Base-by-base conservation (phyloP, 2,888 invertebrate species). In the Apotomis turbidana region DNA sequence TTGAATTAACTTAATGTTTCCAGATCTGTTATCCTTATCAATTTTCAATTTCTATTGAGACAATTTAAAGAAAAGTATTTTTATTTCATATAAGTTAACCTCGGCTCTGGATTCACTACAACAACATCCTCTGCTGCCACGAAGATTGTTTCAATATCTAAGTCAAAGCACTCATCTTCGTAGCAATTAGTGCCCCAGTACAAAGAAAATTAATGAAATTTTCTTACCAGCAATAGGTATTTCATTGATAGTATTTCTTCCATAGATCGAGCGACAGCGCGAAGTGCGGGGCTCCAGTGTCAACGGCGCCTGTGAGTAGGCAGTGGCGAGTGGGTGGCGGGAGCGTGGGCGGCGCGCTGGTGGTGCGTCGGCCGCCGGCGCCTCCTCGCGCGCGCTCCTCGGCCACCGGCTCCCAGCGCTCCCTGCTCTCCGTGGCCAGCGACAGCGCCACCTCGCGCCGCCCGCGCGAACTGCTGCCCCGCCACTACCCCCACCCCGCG, bases 191-290 rank as follows among this genome's bases (percentile, higher is more conserved):
- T 41, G 41, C 41, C 15, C 15, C 15, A 41, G 4, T 41, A 41
- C 4, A 41, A 6, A 41, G 4, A 41, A 41, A 41, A 41, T 41
- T 5, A 41, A 41, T 6, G 0, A 41, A 6, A 41, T 41, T 41
- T 41, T 41, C 41, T 6, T 41, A 6, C 41, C 41, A 41, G 6
- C 6, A 6, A 41, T n/a, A n/a, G n/a, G 5, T 27, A 9, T 27
- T 15, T 60, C 15, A 61, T 27, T 10, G 13, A n/a, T n/a, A 10
- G 15, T 10, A 12, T 60, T 5, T 74, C 78, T 1, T n/a, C 78
- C 78, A 76, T 87, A 95, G 95, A 89, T 95, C 95, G 81, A 95
- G 95, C 84, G 95, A 95, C 90, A 95, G 95, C 81, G 95, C 95
- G 74, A 95, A 95, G 81, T 95, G 95, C 85, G 88, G 90, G 72